Evolutionary conservation across 1,140 invertebrate genomes (phyloP).

Genomic region (Habropoda laboriosa): DNA sequence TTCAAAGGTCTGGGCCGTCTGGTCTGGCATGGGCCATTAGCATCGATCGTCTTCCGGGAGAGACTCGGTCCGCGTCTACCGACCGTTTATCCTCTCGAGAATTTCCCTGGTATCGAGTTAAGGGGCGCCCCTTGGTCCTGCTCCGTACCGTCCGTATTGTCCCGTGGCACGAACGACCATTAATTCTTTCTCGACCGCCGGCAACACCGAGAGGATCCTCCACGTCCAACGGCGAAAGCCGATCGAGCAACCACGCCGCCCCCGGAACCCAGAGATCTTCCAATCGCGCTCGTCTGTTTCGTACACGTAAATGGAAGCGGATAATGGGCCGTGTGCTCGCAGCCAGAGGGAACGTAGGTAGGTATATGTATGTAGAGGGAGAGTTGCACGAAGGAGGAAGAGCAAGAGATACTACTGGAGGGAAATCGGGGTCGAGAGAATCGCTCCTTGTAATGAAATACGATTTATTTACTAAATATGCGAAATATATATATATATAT

Average conservation of each 20-base stretch:
- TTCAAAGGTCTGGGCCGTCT: constrained; percentile 67
- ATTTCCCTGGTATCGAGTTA: constrained; percentile 76
- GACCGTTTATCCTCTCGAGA: constrained; percentile 70
- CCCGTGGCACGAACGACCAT: constrained; percentile 70
- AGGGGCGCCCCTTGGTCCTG: constrained; percentile 8
- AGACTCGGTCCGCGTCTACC: constrained; percentile 68
- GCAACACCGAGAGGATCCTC: neutral
- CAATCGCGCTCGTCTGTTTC: constrained; percentile 19
- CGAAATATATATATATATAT: constrained; percentile 67
- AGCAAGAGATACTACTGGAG: neutral
- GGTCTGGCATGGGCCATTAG: constrained; percentile 73
- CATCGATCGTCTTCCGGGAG: constrained; percentile 77
- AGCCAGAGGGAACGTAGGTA: neutral
- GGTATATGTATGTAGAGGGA: neutral
- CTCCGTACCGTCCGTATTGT: constrained; percentile 60
- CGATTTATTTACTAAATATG: constrained; percentile 77
- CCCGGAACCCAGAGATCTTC: neutral
- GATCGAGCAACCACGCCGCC: no score
- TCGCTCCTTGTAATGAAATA: constrained; percentile 70
- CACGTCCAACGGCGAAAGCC: neutral
- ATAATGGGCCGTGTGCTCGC: neutral
- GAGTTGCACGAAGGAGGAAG: neutral
- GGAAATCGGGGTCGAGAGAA: neutral
- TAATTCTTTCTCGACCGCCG: constrained; percentile 42
- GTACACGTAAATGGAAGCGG: neutral